Percentiles rank a stretch among this genome's conserved stretches.
Conservation (phyloP, 2,888 invertebrate species). For the Archips crataeganus region DNA sequence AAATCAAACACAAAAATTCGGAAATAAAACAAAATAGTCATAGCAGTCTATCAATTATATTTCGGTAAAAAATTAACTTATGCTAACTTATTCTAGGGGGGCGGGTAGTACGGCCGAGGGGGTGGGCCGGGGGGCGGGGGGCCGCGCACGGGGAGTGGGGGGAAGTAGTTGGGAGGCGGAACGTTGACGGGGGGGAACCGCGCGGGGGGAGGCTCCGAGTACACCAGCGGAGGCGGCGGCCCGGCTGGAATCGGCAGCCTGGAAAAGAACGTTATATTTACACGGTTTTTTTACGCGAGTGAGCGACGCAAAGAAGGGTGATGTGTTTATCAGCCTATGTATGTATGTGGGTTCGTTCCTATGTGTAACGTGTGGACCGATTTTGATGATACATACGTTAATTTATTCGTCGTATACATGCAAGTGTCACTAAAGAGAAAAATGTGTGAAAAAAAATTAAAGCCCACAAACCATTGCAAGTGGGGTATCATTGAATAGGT, state of each 20-base stretch:
- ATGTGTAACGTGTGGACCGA: too few species aligned
- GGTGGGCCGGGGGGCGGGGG: slow-evolving; percentile 69
- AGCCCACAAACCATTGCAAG: too few species aligned
- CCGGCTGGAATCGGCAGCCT: slow-evolving; percentile 56
- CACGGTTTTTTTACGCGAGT: too few species aligned
- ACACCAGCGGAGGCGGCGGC: slow-evolving; percentile 67
- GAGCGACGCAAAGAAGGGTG: too few species aligned
- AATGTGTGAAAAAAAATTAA: too few species aligned
- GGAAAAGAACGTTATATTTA: slow-evolving; percentile 16
- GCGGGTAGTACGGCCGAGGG: slow-evolving; percentile 75
- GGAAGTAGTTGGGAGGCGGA: slow-evolving; percentile 75
- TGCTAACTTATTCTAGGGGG: slow-evolving; percentile 62
- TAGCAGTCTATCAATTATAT: slow-evolving; percentile 67
- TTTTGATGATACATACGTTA: too few species aligned
- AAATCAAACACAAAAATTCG: too few species aligned
- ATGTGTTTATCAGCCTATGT: too few species aligned
- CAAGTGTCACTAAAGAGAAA: too few species aligned
- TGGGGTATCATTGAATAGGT: too few species aligned
- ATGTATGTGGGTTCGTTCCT: too few species aligned
- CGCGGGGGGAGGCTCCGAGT: slow-evolving; percentile 77
- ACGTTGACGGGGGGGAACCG: slow-evolving; percentile 70
- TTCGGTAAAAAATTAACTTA: slow-evolving; percentile 68
- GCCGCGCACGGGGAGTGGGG: slow-evolving; percentile 58
- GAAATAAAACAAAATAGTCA: slow-evolving; percentile 49
- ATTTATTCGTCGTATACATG: too few species aligned